These are phyloP conservation scores for Menura novaehollandiae DNA, from an alignment of 2,113 vertebrate genomes.

Conservation along the genomic window DNA sequence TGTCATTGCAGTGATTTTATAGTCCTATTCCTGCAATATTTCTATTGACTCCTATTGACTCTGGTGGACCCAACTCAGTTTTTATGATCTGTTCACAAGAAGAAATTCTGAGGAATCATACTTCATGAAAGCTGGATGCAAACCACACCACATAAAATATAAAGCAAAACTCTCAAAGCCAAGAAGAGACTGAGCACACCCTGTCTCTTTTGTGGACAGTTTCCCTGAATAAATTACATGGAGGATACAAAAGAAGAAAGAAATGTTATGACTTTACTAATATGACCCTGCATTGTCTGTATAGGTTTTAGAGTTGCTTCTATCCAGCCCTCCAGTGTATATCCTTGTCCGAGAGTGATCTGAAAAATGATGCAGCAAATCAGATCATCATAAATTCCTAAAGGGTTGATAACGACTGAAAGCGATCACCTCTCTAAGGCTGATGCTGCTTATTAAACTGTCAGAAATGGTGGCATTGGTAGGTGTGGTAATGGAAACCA, in stretches of 20 bases:
- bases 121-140: not conserved
- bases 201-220: not conserved
- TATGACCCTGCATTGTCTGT: not conserved
- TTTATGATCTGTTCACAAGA: not conserved
- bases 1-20: not conserved
- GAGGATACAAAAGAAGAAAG: not conserved
- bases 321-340: not conserved
- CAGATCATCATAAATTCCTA: not conserved
- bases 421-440: not conserved
- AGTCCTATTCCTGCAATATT: not conserved
- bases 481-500: not conserved
- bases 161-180: not conserved
- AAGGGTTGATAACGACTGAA: not conserved
- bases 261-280: not conserved
- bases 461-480: not conserved
- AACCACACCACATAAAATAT: not conserved
- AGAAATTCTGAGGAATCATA: not conserved
- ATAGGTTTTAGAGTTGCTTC: not conserved
- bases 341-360: not conserved
- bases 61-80: not conserved
- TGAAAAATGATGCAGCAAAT: not conserved
- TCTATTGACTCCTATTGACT: not conserved
- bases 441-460: not conserved
- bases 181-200: not conserved
- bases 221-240: slow-evolving; percentile 14